Evolutionary conservation across 1,140 invertebrate genomes (phyloP).

Genomic region (Scaptomyza pallida): DNA sequence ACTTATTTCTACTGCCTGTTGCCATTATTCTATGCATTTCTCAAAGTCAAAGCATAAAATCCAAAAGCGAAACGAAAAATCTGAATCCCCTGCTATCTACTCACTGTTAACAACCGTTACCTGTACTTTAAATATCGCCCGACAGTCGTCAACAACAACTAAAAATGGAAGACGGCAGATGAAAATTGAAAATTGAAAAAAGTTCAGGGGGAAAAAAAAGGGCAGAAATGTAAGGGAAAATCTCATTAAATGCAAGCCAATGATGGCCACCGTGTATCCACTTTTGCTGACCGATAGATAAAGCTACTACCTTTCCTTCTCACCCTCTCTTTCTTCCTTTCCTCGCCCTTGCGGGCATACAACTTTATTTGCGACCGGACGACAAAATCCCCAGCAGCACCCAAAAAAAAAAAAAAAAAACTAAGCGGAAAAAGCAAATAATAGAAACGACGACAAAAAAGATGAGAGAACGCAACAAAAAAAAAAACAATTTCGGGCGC

Average conservation of each 20-base stretch:
- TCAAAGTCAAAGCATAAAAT: neutral
- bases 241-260: constrained; percentile 54
- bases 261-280: constrained; percentile 32
- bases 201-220: constrained; percentile 2
- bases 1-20: neutral
- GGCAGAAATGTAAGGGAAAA: constrained; percentile 19
- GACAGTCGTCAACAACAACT: constrained; percentile 8
- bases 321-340: neutral
- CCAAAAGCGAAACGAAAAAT: neutral
- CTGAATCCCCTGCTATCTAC: neutral
- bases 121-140: constrained; percentile 22
- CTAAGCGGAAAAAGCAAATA: constrained; percentile 4
- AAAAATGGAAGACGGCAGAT: neutral
- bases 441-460: constrained; percentile 21
- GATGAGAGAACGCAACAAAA: constrained; percentile 12
- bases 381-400: constrained; percentile 31
- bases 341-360: neutral
- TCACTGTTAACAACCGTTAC: constrained; percentile 1
- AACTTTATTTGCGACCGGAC: constrained; percentile 47
- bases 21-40: constrained; percentile 6
- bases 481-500: constrained; percentile 32
- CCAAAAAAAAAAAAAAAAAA: constrained; percentile 16
- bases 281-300: constrained; percentile 47
- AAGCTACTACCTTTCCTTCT: constrained; percentile 1
- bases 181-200: constrained; percentile 2